A percentile compares a stretch with the other conserved stretches of the same genome.
These are phyloP conservation scores for Brotogeris chrysoptera DNA, from an alignment of 2,797 vertebrate species.

Conservation along the genomic window DNA sequence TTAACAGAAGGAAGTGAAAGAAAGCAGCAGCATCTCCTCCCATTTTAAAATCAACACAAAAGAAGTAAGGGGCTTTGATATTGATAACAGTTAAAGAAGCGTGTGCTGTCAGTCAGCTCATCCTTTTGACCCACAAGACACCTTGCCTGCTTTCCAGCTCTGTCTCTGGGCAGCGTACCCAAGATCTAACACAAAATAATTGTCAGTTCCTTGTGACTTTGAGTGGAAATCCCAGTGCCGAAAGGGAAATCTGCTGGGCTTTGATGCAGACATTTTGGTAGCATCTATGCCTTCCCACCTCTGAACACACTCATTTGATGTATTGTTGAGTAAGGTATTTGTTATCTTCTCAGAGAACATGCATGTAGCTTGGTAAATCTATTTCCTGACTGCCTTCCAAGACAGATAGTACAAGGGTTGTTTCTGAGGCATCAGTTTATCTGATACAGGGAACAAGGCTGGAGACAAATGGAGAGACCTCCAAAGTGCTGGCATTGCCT, in stretches of 20 bases:
- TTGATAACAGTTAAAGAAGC: neutral
- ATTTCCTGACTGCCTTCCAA: conserved; percentile 26
- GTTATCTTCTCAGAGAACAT: conserved; percentile 41
- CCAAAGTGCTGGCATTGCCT: neutral
- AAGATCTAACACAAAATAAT: neutral
- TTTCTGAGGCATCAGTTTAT: conserved; percentile 23
- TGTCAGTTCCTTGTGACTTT: neutral
- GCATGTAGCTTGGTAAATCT: conserved; percentile 31
- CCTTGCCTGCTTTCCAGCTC: neutral
- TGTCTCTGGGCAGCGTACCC: neutral
- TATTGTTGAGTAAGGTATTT: conserved; percentile 40
- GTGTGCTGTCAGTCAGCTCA: neutral
- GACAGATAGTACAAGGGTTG: neutral
- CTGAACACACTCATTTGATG: conserved; percentile 34
- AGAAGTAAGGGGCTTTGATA: neutral
- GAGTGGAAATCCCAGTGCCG: neutral
- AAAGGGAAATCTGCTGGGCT: neutral
- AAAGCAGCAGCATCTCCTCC: neutral
- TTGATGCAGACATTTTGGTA: conserved; percentile 23
- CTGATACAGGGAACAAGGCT: conserved; percentile 41
- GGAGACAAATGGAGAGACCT: conserved; percentile 14
- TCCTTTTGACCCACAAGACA: neutral
- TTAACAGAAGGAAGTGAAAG: neutral
- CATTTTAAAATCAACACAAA: neutral
- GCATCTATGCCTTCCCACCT: neutral